These are phyloP conservation scores for Pseudomyrmex sp. DNA, from an alignment of 1,140 invertebrate genomes.

Conservation along the genomic window DNA sequence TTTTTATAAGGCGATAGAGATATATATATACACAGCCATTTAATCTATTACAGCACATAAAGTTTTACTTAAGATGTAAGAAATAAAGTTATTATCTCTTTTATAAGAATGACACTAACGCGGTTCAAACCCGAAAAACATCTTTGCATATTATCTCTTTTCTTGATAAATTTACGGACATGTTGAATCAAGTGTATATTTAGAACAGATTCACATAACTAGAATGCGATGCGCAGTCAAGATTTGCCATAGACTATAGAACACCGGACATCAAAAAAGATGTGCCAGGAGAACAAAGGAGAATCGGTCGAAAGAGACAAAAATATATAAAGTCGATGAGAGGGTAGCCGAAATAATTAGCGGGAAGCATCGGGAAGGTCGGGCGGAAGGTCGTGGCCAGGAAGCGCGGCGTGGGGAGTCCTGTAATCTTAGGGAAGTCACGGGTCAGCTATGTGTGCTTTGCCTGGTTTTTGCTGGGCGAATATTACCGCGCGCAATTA, in stretches of 20 bases:
- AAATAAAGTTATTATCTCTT: not conserved
- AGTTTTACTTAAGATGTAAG: not conserved
- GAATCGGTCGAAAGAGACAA: constrained; percentile 63
- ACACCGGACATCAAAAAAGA: constrained; percentile 26
- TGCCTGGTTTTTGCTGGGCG: constrained; percentile 74
- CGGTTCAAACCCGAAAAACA: too few species aligned
- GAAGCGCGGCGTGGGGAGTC: constrained; percentile 77
- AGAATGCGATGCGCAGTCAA: constrained; percentile 20
- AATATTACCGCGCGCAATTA: constrained; percentile 78
- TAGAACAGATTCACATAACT: constrained; percentile 7
- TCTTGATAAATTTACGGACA: not conserved
- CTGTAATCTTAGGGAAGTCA: constrained; percentile 79
- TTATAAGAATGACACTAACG: not conserved
- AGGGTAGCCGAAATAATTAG: constrained; percentile 75
- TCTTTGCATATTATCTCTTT: not conserved
- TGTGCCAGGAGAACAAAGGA: constrained; percentile 61
- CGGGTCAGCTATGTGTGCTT: constrained; percentile 79
- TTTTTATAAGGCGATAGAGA: not conserved
- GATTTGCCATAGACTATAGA: constrained; percentile 28
- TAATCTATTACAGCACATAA: not conserved
- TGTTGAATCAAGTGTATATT: not conserved
- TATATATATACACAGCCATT: not conserved
- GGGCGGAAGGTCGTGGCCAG: constrained; percentile 80
- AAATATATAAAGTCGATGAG: constrained; percentile 64
- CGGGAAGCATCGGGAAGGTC: constrained; percentile 77